These are phyloP conservation scores for Callosobruchus maculatus DNA, from an alignment of 2,888 invertebrate genomes.

Conservation along the genomic window DNA sequence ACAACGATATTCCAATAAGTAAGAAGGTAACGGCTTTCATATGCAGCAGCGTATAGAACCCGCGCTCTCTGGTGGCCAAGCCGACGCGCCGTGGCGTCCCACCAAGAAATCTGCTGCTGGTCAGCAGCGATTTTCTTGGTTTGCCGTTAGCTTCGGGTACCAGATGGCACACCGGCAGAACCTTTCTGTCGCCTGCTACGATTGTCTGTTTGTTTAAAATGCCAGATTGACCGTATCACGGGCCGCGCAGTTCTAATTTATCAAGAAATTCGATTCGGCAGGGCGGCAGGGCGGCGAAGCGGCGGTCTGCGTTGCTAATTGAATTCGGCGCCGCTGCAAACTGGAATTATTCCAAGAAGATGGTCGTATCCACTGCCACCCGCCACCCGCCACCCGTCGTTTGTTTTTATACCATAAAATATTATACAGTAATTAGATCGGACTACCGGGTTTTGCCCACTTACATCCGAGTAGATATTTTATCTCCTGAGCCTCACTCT, in stretches of 20 bases:
- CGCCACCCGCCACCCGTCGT: not conserved
- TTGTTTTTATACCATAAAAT: not conserved
- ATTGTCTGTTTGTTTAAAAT: too few species aligned
- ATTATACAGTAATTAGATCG: not conserved
- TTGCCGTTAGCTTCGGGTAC: too few species aligned
- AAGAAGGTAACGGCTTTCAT: too few species aligned
- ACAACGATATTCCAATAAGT: too few species aligned
- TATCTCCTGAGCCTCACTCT: not conserved
- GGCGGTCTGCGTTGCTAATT: slow-evolving; percentile 5
- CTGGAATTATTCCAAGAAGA: not conserved
- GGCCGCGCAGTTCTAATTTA: slow-evolving; percentile 18
- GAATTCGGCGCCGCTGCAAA: slow-evolving; percentile 3
- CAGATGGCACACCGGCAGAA: too few species aligned
- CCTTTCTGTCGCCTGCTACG: too few species aligned
- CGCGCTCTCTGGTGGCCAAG: too few species aligned
- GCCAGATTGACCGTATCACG: not conserved
- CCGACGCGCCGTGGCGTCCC: too few species aligned
- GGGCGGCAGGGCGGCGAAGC: not conserved
- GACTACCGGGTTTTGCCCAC: not conserved
- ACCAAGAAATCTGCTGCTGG: too few species aligned
- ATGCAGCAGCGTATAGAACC: too few species aligned
- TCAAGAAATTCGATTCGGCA: slow-evolving; percentile 23
- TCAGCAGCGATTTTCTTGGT: too few species aligned
- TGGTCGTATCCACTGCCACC: not conserved
- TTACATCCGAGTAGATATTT: not conserved